phyloP scores from a whole-genome alignment of 2,888 invertebrate species.

The Phaonia tiefii region DNA sequence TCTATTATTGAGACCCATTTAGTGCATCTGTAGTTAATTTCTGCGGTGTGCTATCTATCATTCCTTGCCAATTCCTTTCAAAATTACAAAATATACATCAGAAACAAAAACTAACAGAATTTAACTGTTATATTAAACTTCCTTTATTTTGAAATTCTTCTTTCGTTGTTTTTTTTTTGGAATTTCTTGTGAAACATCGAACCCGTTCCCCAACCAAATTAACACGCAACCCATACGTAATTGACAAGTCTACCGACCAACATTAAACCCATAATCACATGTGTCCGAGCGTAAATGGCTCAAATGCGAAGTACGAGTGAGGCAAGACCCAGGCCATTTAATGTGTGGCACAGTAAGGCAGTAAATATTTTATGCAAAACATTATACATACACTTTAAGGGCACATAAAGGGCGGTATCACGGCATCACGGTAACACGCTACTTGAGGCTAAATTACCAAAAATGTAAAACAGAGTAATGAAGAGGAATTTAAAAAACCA shows the following conservation, averaged over 20 bases:
- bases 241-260: slow-evolving; percentile 23
- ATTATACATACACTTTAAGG: not conserved
- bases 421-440: slow-evolving; percentile 40
- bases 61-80: too few species aligned
- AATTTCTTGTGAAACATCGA: too few species aligned
- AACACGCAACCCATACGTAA: slow-evolving; percentile 33
- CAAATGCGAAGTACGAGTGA: not conserved
- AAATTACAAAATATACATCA: too few species aligned
- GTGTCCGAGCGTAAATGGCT: slow-evolving; percentile 14
- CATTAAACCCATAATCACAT: slow-evolving; percentile 26
- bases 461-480: not conserved
- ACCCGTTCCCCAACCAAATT: slow-evolving; percentile 12
- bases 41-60: too few species aligned
- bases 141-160: not conserved
- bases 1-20: too few species aligned
- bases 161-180: too few species aligned
- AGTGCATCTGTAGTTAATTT: too few species aligned
- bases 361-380: slow-evolving; percentile 18
- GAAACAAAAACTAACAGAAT: slow-evolving; percentile 14
- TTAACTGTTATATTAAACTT: slow-evolving; percentile 1
- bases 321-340: too few species aligned
- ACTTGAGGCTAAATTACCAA: not conserved
- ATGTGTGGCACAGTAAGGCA: too few species aligned
- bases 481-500: slow-evolving; percentile 24
- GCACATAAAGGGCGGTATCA: slow-evolving; percentile 33